Evolutionary conservation across 2,888 invertebrate species (phyloP), one percentile per base, ranked within the genome.

Genomic region (Pyrrhosoma nymphula): DNA sequence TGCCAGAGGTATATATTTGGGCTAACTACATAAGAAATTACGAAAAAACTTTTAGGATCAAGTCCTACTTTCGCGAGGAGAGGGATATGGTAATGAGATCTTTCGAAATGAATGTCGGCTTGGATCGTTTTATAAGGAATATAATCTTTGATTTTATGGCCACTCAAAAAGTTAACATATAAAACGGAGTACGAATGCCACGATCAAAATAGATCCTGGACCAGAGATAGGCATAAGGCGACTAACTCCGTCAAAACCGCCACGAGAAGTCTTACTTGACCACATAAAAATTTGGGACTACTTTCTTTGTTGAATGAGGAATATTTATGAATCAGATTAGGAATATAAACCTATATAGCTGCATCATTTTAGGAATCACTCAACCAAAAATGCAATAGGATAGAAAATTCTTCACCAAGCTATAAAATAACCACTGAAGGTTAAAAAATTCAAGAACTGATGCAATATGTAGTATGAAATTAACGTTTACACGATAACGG

Each of bases 91-190:
- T 39, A 95, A 56, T 39, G 95, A 95, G 88, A 18, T 63, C 39
- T 69, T 39, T 75, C 93, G 47, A 93, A 93, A 93, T 93, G 69
- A 93, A 75, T 47, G 47, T 69, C 47, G 30, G 26, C 47, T 35
- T 69, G 14, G 82, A 26, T 82, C 16, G 82, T 82, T 82, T 82
- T 35, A 82, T 82, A 12, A 35, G 82, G 82, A n/a, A 82, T 35
- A 82, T 23, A 82, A 35, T 82, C 82, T 82, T 82, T 14, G n/a
- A 16, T 4, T 82, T 82, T 82, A 82, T 16, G 30, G 35, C 2
- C 30, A 35, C 82, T 35, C 6, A 18, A 35, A 35, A 82, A 35
- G 8, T 82, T 35, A 82, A 35, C 10, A 35, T 12, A 82, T 82
- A 35, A 69, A n/a, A 69, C 69, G 26, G 18, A 55, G 47, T 47